Evolutionary conservation across 2,888 invertebrate genomes (phyloP).

Genomic region (Campaea margaritaria): DNA sequence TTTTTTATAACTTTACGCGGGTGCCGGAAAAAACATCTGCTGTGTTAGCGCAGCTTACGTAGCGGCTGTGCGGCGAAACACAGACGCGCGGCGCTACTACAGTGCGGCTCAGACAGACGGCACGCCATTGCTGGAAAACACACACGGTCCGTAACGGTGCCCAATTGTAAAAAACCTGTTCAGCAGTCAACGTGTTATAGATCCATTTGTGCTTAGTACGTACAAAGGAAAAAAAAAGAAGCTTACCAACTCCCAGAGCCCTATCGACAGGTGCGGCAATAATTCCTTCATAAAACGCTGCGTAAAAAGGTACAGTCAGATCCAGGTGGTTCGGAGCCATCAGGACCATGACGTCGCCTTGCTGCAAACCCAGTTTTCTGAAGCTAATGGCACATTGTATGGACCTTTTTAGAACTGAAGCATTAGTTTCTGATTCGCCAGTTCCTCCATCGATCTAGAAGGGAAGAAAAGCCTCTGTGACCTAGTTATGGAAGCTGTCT

Average conservation of each 20-base stretch:
- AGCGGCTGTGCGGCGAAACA: too few relatives aligned
- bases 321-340: constrained; percentile 77
- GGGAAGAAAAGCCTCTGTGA: neutral
- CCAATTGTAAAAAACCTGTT: too few relatives aligned
- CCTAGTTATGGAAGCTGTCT: too few relatives aligned
- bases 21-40: too few relatives aligned
- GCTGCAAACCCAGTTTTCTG: constrained; percentile 60
- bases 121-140: too few relatives aligned
- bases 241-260: constrained; percentile 60
- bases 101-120: too few relatives aligned
- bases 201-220: too few relatives aligned
- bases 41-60: too few relatives aligned
- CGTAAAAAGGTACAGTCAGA: constrained; percentile 72
- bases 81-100: too few relatives aligned
- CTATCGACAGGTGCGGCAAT: constrained; percentile 59
- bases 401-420: constrained; percentile 57
- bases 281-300: constrained; percentile 73
- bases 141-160: too few relatives aligned
- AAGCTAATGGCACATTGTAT: constrained; percentile 67
- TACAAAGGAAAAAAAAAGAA: constrained; percentile 1
- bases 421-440: constrained; percentile 65
- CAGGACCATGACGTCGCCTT: constrained; percentile 72
- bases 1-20: too few relatives aligned
- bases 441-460: constrained; percentile 60
- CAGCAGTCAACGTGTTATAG: too few relatives aligned